These are phyloP conservation scores for Dinoponera quadriceps DNA, from an alignment of 1,140 invertebrate species.

Conservation along the genomic window DNA sequence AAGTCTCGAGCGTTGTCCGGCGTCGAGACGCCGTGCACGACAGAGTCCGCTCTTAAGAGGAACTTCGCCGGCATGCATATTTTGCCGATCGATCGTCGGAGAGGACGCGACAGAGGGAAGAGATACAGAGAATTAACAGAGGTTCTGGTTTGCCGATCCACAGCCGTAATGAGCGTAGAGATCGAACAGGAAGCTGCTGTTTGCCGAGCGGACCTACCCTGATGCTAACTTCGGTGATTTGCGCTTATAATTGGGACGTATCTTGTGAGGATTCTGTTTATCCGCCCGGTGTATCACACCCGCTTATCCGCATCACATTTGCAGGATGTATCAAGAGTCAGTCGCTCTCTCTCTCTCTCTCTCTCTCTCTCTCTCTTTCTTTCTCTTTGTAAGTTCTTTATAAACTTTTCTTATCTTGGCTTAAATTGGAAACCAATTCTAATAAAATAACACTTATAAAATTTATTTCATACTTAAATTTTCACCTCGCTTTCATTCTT, in stretches of 20 bases:
- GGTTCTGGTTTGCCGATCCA: conserved; percentile 34
- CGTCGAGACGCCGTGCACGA: conserved; percentile 22
- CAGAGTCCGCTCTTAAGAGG: conserved; percentile 14
- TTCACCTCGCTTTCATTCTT: too few species aligned
- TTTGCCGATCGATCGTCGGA: conserved; percentile 29
- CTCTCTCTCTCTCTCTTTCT: neutral
- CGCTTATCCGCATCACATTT: conserved; percentile 9
- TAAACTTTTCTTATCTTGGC: too few species aligned
- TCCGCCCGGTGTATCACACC: neutral
- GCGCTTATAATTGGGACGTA: conserved; percentile 57
- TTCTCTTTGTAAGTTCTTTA: too few species aligned
- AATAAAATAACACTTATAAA: too few species aligned
- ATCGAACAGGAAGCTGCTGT: conserved; percentile 51
- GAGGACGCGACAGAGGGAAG: neutral
- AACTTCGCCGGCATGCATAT: conserved; percentile 12
- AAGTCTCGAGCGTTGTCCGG: conserved; percentile 61
- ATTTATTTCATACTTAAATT: too few species aligned
- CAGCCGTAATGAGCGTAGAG: conserved; percentile 53
- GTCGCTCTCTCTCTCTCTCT: neutral
- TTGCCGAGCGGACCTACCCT: conserved; percentile 37
- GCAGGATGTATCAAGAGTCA: neutral
- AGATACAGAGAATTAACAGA: neutral
- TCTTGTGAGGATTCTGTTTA: conserved; percentile 50
- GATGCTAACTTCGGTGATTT: conserved; percentile 55
- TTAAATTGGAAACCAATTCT: too few species aligned